phyloP scores from a whole-genome alignment of 1,140 invertebrate genomes.

The Rhopalosiphum maidis region DNA sequence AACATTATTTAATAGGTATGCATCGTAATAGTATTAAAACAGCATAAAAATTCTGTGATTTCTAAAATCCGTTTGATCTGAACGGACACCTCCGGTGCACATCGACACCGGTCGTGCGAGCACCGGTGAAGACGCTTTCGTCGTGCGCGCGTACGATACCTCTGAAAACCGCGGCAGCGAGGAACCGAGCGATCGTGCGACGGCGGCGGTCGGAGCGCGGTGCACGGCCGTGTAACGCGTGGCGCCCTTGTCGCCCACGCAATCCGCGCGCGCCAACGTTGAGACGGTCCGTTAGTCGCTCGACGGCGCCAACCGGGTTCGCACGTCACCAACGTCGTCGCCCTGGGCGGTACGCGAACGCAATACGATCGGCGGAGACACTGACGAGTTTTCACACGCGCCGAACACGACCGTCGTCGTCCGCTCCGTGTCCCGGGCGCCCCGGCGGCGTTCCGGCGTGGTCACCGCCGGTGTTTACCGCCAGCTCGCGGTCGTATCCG shows the following conservation, averaged over 20 bases:
- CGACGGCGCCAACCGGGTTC: conserved; percentile 11
- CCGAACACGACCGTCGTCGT: neutral
- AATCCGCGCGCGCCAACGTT: neutral
- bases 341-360: neutral
- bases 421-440: neutral
- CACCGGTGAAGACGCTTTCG: no score
- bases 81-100: no score
- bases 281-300: conserved; percentile 24
- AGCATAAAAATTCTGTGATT: no score
- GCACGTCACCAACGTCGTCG: neutral
- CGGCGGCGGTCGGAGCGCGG: neutral
- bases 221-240: neutral
- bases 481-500: no score
- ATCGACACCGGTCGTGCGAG: no score
- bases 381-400: neutral
- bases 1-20: no score
- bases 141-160: neutral
- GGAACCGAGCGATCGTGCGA: neutral
- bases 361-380: no score
- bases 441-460: neutral
- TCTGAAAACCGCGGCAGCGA: neutral
- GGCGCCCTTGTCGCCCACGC: neutral
- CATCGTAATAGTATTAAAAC: no score
- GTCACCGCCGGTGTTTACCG: neutral
- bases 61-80: no score